Conservation (phyloP, 1,140 invertebrate species). For the Lasaia peninsularis region DNA sequence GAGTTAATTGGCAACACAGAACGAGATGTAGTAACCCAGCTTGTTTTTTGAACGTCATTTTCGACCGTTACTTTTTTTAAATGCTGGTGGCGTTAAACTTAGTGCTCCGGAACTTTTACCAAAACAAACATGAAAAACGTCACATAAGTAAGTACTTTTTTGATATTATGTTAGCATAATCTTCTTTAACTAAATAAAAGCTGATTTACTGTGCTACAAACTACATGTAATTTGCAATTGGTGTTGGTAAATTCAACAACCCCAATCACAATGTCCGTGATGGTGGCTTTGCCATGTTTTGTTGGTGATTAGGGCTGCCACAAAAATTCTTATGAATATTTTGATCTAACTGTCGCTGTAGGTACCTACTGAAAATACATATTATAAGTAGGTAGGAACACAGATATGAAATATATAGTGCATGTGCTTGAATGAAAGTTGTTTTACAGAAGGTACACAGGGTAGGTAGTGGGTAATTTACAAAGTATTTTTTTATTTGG, state of each 20-base stretch:
- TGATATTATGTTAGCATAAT: too few relatives aligned
- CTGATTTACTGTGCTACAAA: too few relatives aligned
- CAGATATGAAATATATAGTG: not conserved
- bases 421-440: not conserved
- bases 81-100: constrained; percentile 1
- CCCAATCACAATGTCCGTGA: too few relatives aligned
- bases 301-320: too few relatives aligned
- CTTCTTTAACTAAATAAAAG: too few relatives aligned
- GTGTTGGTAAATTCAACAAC: too few relatives aligned
- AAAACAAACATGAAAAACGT: not conserved
- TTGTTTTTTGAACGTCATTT: not conserved
- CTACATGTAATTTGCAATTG: too few relatives aligned
- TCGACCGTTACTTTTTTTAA: not conserved
- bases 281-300: too few relatives aligned
- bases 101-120: too few relatives aligned
- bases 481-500: not conserved
- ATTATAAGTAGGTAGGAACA: not conserved
- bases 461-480: not conserved
- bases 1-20: constrained; percentile 1
- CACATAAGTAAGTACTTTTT: not conserved
- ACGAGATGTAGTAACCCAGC: constrained; percentile 1
- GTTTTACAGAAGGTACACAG: not conserved
- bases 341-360: too few relatives aligned
- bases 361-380: not conserved
- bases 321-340: too few relatives aligned